Base-by-base conservation (phyloP, 2,797 vertebrate species). In the Denticeps clupeoides region DNA sequence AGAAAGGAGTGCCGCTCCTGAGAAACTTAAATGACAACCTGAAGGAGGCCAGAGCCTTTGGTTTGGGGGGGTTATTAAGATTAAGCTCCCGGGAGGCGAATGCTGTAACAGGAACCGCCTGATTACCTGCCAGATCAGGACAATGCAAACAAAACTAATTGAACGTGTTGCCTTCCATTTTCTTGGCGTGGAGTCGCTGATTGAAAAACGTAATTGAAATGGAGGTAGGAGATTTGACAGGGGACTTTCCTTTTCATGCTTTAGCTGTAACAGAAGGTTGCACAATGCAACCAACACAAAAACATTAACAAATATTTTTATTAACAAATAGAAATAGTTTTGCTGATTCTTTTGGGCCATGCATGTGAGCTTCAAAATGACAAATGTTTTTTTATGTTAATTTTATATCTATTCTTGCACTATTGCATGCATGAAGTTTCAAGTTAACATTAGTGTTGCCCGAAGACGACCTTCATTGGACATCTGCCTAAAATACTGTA, bases 151-250 rank as follows among this genome's bases (percentile, higher is more conserved):
- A 13, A 27, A 22, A 52, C 51, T 70, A 72, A 75, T 75, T 69
- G 66, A 71, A 69, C 52, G 55, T 25, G 13, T 47, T 49, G 54
- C 33, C 26, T 40, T 61, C 41, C 44, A n/a, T 65, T 65, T 55
- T 64, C 46, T 47, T 45, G 47, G 56, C 58, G 60, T 44, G 41
- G 51, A 72, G 67, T 51, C 47, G 56, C 58, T 78, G 74, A 84
- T 82, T 73, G 61, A 53, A 75, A 75, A n/a, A 69, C 48, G 63
- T 80, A 80, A 84, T 82, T 81, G 66, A 71, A 74, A 49, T 51
- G 38, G 59, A 53, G 69, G 47, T 57, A 38, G 15, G 31, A 59
- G 56, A 68, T 73, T 65, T 56, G 50, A 62, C 66, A 12, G 26
- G 77, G 71, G 75, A 79, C 23, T 51, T 52, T n/a, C 31, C 21